phyloP scores from a whole-genome alignment of 2,888 invertebrate species.

The Pandemis cinnamomeana region DNA sequence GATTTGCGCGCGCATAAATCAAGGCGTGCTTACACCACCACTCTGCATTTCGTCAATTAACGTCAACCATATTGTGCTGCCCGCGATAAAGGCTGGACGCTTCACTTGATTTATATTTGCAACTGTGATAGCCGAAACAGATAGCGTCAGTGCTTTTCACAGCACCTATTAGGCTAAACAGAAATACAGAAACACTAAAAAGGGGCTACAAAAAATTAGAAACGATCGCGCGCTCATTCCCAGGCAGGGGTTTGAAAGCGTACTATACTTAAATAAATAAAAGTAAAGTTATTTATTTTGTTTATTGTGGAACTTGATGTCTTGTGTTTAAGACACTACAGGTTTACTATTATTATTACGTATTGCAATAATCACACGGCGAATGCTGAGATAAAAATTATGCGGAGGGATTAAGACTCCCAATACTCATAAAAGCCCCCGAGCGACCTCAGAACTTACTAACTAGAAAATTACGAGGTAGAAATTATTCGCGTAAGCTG shows the following conservation, averaged over 20 bases:
- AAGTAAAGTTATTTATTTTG: neutral
- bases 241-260: neutral
- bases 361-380: neutral
- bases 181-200: slow-evolving; percentile 6
- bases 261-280: neutral
- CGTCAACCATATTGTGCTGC: slow-evolving; percentile 67
- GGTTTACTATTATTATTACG: neutral
- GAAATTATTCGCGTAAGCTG: slow-evolving; percentile 62
- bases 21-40: slow-evolving; percentile 55
- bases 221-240: neutral
- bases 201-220: neutral
- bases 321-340: neutral
- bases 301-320: neutral
- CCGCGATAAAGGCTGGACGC: slow-evolving; percentile 53
- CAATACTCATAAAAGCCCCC: slow-evolving; percentile 48
- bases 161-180: slow-evolving; percentile 44
- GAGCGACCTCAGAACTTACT: slow-evolving; percentile 57
- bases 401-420: neutral
- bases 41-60: slow-evolving; percentile 73
- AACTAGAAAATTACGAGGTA: slow-evolving; percentile 67
- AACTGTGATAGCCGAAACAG: slow-evolving; percentile 47
- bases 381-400: neutral
- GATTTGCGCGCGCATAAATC: slow-evolving; percentile 72
- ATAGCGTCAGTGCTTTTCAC: slow-evolving; percentile 46
- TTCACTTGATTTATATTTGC: slow-evolving; percentile 56